Conservation (phyloP, 1,140 invertebrate species). For the Drosophila ananassae region DNA sequence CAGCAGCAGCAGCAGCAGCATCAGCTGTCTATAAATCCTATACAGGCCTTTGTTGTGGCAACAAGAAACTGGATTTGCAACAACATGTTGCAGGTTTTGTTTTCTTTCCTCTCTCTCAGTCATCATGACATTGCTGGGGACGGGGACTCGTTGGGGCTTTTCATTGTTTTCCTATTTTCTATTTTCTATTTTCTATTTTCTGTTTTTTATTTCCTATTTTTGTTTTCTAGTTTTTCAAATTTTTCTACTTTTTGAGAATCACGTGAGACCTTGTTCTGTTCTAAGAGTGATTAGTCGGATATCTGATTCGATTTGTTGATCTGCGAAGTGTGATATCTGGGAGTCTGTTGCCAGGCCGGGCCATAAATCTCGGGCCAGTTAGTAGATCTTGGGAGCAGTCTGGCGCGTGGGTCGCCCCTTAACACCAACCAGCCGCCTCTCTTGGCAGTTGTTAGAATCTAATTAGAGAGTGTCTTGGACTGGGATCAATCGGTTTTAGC, state of each 20-base stretch:
- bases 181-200: background rate
- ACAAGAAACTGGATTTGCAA: background rate
- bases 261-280: too few relatives aligned
- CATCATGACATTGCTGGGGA: background rate
- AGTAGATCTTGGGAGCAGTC: slow-evolving; percentile 4
- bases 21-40: slow-evolving; percentile 25
- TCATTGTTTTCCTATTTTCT: background rate
- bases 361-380: slow-evolving; percentile 21
- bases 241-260: too few relatives aligned
- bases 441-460: slow-evolving; percentile 48
- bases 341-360: slow-evolving; percentile 17
- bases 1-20: slow-evolving; percentile 13
- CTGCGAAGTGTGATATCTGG: background rate
- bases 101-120: background rate
- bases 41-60: slow-evolving; percentile 27
- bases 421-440: slow-evolving; percentile 6
- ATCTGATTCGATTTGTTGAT: background rate
- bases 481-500: slow-evolving; percentile 41
- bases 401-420: slow-evolving; percentile 23
- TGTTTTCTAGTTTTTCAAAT: background rate
- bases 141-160: background rate
- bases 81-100: background rate
- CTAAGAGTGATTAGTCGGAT: background rate
- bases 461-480: slow-evolving; percentile 33
- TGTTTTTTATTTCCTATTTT: background rate